Evolutionary conservation across 2,888 invertebrate genomes (phyloP), one percentile per base, ranked within the genome.

Genomic region (Ischnura elegans): DNA sequence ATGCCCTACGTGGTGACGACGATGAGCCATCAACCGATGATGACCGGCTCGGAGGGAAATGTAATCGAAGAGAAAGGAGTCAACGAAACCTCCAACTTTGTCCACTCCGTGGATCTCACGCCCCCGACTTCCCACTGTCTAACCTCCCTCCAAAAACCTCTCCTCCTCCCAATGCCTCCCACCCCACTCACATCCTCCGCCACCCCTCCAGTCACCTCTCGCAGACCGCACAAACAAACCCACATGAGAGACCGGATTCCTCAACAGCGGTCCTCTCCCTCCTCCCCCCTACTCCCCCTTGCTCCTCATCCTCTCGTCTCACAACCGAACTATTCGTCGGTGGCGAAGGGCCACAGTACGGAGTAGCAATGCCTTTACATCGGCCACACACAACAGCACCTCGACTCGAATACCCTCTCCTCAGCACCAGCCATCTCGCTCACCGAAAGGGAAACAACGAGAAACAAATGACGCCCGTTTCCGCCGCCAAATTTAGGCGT

Each of bases 191-290:
- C 66, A 8, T 8, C 29, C n/a, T 6, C 66, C n/a, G 8, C 29
- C 36, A 2, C 76, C 36, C 43, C 61, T 61, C 43, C 43, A 61
- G 13, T 43, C n/a, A 61, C 61, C 13, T 43, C 61, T 90, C 90
- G 61, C 21, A 21, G 61, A 90, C 55, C 66, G 61, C 90, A 90
- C 90, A 90, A 90, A 90, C 90, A 90, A 61, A 90, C 90, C 90
- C 90, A 61, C 90, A 90, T 43, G 61, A 61, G 90, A 90, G 90
- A 90, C 90, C 90, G 90, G 90, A 90, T 90, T 90, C 90, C 90
- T 76, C 36, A 76, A 76, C 43, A 61, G 90, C 90, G 55, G 51
- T 87, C 55, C 42, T 66, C 90, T 42, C 87, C 55, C 87, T 21
- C 21, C 61, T 19, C 51, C 13, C 8, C 25, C 25, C 76, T 36